phyloP scores from a whole-genome alignment of 2,797 vertebrate species.

The Etheostoma perlongum region DNA sequence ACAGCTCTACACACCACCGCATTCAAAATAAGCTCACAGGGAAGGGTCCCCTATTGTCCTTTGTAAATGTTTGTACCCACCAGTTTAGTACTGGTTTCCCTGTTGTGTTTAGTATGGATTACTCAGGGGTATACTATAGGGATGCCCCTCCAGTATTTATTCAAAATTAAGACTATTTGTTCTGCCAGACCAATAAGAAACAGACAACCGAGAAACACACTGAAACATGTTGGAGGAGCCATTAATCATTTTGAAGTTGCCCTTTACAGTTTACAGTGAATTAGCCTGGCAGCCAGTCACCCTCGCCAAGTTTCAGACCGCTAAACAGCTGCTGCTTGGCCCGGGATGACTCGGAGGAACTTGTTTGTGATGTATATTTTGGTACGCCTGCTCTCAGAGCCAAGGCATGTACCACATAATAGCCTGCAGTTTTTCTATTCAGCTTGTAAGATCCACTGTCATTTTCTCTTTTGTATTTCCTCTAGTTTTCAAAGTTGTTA shows the following conservation, averaged over 20 bases:
- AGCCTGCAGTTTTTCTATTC: neutral
- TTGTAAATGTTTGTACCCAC: constrained; percentile 13
- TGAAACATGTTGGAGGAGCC: neutral
- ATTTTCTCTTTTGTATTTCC: neutral
- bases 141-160: neutral
- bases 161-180: neutral
- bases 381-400: constrained; percentile 1
- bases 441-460: neutral
- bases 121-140: neutral
- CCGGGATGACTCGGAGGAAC: constrained; percentile 17
- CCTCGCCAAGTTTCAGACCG: constrained; percentile 10
- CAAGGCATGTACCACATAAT: neutral
- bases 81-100: neutral
- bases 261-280: constrained; percentile 11
- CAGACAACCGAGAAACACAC: neutral
- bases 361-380: constrained; percentile 42
- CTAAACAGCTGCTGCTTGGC: constrained; percentile 35
- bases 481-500: neutral
- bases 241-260: neutral
- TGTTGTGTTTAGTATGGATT: neutral
- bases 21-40: constrained; percentile 36
- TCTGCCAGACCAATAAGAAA: neutral
- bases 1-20: neutral
- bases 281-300: neutral
- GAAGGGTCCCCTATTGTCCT: neutral